These are phyloP conservation scores for Ornithoptera priamus DNA, from an alignment of 2,888 invertebrate genomes.

Conservation along the genomic window DNA sequence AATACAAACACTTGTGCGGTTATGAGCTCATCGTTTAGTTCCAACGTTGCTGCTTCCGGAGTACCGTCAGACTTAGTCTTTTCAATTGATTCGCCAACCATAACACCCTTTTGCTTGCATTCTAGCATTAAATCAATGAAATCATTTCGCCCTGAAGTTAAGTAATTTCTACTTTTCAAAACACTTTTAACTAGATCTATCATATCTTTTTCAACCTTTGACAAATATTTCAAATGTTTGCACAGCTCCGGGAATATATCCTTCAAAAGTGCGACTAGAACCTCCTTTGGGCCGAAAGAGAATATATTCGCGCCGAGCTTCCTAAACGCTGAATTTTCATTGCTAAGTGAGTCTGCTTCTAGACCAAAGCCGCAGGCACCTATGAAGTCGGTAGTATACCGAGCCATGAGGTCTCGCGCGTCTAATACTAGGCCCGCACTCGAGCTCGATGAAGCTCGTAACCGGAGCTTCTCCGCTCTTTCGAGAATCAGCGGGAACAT, in stretches of 20 bases:
- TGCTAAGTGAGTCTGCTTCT: slow-evolving; percentile 52
- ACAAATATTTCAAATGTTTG: slow-evolving; percentile 44
- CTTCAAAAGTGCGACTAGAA: slow-evolving; percentile 35
- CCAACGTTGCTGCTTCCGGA: slow-evolving; percentile 27
- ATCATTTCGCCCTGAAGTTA: slow-evolving; percentile 31
- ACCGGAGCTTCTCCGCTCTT: slow-evolving; percentile 45
- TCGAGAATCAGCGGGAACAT: slow-evolving; percentile 59
- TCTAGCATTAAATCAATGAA: slow-evolving; percentile 34
- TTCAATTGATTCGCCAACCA: slow-evolving; percentile 34
- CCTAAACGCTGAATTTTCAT: slow-evolving; percentile 54
- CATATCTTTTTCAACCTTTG: slow-evolving; percentile 46
- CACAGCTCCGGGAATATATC: slow-evolving; percentile 48
- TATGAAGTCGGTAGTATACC: slow-evolving; percentile 36
- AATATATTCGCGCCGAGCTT: slow-evolving; percentile 52
- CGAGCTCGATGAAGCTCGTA: slow-evolving; percentile 28
- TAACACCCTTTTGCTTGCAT: slow-evolving; percentile 31
- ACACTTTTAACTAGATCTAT: slow-evolving; percentile 34
- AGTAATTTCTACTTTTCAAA: slow-evolving; percentile 29
- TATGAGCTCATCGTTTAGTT: slow-evolving; percentile 7
- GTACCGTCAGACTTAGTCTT: slow-evolving; percentile 28
- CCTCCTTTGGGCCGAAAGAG: slow-evolving; percentile 20
- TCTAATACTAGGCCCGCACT: slow-evolving; percentile 36
- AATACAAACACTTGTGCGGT: slow-evolving; percentile 16
- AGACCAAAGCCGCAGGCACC: slow-evolving; percentile 58
- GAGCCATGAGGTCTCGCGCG: slow-evolving; percentile 60